phyloP scores from a whole-genome alignment of 2,797 vertebrate genomes.

The Chrysocyon brachyurus region DNA sequence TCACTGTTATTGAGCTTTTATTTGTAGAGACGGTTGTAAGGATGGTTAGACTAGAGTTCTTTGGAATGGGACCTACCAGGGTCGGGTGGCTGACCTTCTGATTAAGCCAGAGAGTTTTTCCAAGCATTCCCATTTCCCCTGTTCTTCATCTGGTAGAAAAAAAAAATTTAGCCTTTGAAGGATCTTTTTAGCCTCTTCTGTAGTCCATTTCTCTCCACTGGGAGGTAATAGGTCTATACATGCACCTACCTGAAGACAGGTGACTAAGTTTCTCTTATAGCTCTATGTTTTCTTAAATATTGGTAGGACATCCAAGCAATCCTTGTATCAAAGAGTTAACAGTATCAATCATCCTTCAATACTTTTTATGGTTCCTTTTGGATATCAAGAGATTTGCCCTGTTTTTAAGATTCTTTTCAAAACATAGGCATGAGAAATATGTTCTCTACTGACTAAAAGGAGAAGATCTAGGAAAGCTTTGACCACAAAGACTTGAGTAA shows the following conservation, averaged over 20 bases:
- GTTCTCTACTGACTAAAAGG: neutral
- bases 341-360: slow-evolving; percentile 1
- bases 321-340: neutral
- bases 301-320: neutral
- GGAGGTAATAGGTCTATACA: neutral
- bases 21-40: neutral
- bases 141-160: neutral
- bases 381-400: neutral
- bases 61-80: neutral
- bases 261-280: neutral
- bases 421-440: neutral
- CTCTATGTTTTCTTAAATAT: neutral
- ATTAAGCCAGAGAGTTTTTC: neutral
- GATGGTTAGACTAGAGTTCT: neutral
- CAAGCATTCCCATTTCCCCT: neutral
- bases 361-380: neutral
- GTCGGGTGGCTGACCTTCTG: neutral
- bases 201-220: neutral
- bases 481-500: neutral
- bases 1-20: neutral
- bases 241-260: neutral
- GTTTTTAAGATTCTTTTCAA: slow-evolving; percentile 51
- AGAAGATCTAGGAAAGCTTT: neutral
- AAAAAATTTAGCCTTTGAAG: too few species aligned
- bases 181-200: neutral